Evolutionary conservation across 2,797 vertebrate species (phyloP).

Genomic region (Tapera naevia): DNA sequence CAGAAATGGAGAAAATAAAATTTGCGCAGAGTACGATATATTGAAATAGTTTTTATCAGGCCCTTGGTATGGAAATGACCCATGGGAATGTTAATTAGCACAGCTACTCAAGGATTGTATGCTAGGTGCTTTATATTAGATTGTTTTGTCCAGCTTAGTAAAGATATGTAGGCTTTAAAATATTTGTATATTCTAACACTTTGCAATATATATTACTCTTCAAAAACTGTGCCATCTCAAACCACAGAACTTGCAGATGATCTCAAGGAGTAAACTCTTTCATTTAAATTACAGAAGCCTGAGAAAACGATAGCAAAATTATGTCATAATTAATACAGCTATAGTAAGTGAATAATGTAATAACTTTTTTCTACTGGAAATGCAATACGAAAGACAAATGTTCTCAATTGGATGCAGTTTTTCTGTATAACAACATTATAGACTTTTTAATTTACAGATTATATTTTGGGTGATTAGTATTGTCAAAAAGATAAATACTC

Average conservation of each 20-base stretch:
- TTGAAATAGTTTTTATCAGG: not conserved
- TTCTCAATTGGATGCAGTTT: constrained; percentile 5
- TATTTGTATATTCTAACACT: not conserved
- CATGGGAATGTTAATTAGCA: not conserved
- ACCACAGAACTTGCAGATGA: not conserved
- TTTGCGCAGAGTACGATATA: not conserved
- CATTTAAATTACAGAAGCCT: not conserved
- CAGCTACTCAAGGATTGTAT: not conserved
- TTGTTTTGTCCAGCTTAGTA: not conserved
- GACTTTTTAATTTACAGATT: constrained; percentile 73
- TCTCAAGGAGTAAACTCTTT: not conserved
- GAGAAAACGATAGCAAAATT: not conserved
- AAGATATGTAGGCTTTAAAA: not conserved
- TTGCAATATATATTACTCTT: not conserved
- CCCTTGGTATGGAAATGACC: not conserved
- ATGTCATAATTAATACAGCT: constrained; percentile 55
- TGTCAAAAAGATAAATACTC: constrained; percentile 76
- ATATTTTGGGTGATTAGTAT: constrained; percentile 64
- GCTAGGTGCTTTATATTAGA: not conserved
- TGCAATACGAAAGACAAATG: constrained; percentile 64
- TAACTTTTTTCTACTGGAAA: constrained; percentile 46
- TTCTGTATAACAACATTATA: constrained; percentile 50
- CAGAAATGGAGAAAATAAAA: not conserved
- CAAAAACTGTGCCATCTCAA: not conserved
- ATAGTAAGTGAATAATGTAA: constrained; percentile 52